These are phyloP conservation scores for Paratrypauchen microcephalus DNA, from an alignment of 2,797 vertebrate genomes.

Conservation along the genomic window DNA sequence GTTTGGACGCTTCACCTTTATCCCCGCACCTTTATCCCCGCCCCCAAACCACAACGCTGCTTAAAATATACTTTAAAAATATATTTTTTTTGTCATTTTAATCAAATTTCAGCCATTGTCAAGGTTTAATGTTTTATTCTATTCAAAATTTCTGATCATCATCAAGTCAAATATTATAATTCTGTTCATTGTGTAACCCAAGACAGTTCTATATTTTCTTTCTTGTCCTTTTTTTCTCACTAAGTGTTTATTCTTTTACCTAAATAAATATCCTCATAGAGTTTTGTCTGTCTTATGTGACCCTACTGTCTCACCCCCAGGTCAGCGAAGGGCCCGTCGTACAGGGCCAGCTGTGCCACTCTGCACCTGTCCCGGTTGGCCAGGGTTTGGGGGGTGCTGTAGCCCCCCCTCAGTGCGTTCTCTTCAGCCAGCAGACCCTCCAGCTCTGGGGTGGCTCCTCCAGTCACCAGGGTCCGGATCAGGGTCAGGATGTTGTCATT, in stretches of 20 bases:
- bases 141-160: no score
- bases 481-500: slow-evolving; percentile 99
- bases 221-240: neutral
- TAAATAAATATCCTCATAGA: slow-evolving; percentile 12
- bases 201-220: neutral
- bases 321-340: slow-evolving; percentile 97
- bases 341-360: slow-evolving; percentile 95
- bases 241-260: neutral
- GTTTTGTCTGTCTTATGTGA: slow-evolving; percentile 62
- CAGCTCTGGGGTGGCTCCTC: slow-evolving; percentile 97
- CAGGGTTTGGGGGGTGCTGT: slow-evolving; percentile 97
- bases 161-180: no score
- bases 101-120: no score
- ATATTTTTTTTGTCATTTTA: no score
- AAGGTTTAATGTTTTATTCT: no score
- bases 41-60: no score
- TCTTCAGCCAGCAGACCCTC: slow-evolving; percentile 96
- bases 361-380: slow-evolving; percentile 98
- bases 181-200: no score
- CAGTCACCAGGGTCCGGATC: slow-evolving; percentile 98
- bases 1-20: no score
- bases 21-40: no score
- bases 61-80: no score
- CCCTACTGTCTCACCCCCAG: slow-evolving; percentile 86
- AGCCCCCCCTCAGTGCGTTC: slow-evolving; percentile 93